These are phyloP conservation scores for Eueides isabella DNA, from an alignment of 1,140 invertebrate genomes.

Conservation along the genomic window DNA sequence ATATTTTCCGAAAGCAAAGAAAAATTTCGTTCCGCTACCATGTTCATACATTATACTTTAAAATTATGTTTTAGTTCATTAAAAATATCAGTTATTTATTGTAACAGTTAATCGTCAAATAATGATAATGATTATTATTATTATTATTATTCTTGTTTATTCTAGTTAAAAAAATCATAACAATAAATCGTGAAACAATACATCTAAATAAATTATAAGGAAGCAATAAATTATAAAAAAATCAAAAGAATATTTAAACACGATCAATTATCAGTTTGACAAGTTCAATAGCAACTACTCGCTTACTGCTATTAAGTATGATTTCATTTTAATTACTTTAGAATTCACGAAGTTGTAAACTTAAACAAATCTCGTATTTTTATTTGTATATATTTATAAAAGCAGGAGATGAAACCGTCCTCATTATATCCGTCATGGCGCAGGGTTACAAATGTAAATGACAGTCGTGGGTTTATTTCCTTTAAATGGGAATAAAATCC, in stretches of 20 bases:
- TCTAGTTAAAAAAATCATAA: too few species aligned
- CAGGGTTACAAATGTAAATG: too few species aligned
- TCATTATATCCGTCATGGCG: too few species aligned
- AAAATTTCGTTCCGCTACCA: background rate
- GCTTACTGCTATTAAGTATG: background rate
- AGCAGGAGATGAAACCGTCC: too few species aligned
- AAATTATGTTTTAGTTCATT: background rate
- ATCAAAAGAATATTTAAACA: background rate
- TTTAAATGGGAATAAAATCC: too few species aligned
- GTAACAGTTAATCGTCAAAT: too few species aligned
- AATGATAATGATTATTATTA: too few species aligned
- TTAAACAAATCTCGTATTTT: background rate
- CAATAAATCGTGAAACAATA: too few species aligned
- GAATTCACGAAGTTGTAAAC: constrained; percentile 16
- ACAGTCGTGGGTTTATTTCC: too few species aligned
- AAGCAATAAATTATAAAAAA: background rate
- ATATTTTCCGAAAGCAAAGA: too few species aligned
- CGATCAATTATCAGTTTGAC: constrained; percentile 1
- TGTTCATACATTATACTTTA: background rate
- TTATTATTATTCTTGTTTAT: too few species aligned
- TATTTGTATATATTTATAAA: too few species aligned
- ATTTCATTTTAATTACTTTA: constrained; percentile 18
- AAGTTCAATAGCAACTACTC: constrained; percentile 8
- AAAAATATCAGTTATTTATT: background rate
- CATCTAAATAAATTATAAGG: background rate